Base-by-base conservation (phyloP, 37 sponge, comb jelly and placozoan species). In the Amphimedon queenslandica region DNA sequence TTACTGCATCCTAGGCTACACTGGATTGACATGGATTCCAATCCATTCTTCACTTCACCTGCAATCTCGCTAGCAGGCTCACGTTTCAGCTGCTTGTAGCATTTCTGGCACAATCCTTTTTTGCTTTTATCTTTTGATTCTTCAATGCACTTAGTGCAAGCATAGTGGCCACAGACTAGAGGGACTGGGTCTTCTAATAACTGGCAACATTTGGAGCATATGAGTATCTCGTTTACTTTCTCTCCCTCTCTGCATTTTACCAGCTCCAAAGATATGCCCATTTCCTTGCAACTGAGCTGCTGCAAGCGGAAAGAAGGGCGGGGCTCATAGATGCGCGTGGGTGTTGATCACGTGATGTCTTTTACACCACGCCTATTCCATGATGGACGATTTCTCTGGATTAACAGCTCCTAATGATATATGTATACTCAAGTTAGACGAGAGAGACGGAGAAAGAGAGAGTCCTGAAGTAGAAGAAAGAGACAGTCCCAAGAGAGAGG, bases 231-330 rank as follows among this genome's bases (percentile, higher is more conserved):
- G 2, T 84, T 71, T 31, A 83, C 77, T 28, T 75, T 57, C 30
- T 57, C 76, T 6, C 53, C 51, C 31, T 76, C 69, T 16, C 55
- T 24, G 1, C 66, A 58, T 29, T 77, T 58, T n/a, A 72, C 79
- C 20, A 72, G 27, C 6, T 74, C 79, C 85, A 84, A 73, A 85
- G 86, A 57, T 85, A n/a, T n/a, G n/a, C n/a, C n/a, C n/a, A n/a
- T n/a, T n/a, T n/a, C n/a, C n/a, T n/a, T n/a, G n/a, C n/a, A n/a
- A n/a, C n/a, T n/a, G n/a, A n/a, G n/a, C n/a, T n/a, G n/a, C n/a
- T n/a, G n/a, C n/a, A n/a, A n/a, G n/a, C n/a, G n/a, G n/a, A n/a
- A n/a, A n/a, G n/a, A n/a, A n/a, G n/a, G n/a, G n/a, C n/a, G n/a
- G n/a, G n/a, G n/a, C n/a, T n/a, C n/a, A n/a, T n/a, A n/a, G n/a